phyloP scores from a whole-genome alignment of 2,797 vertebrate species.

The Momotus momota region DNA sequence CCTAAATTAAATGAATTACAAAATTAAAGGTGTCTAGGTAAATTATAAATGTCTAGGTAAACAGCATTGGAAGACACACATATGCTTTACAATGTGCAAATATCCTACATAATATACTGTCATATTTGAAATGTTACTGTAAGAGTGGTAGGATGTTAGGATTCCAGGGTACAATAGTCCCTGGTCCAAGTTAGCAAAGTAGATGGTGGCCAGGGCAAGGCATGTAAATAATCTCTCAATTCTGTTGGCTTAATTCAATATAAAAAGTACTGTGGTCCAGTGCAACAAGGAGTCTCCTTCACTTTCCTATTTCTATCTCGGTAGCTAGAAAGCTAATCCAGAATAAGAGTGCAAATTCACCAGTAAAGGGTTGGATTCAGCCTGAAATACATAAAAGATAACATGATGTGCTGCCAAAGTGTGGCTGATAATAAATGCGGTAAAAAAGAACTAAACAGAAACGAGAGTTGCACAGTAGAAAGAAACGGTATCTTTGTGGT shows the following conservation, averaged over 20 bases:
- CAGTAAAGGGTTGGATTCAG: not conserved
- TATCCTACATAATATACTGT: not conserved
- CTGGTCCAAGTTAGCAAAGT: not conserved
- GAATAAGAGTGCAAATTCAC: not conserved
- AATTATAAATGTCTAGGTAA: not conserved
- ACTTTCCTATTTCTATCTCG: not conserved
- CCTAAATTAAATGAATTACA: not conserved
- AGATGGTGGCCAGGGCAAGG: not conserved
- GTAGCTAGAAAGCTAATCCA: not conserved
- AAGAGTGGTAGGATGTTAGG: not conserved
- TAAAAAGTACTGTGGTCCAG: not conserved
- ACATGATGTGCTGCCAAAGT: not conserved
- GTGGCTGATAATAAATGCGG: not conserved
- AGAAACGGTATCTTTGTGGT: not conserved
- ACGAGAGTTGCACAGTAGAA: not conserved
- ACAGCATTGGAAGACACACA: not conserved
- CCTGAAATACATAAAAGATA: not conserved
- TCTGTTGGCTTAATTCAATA: not conserved
- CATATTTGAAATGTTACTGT: not conserved
- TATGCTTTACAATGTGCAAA: not conserved
- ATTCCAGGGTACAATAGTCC: not conserved
- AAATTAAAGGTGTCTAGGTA: not conserved
- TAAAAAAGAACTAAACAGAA: not conserved
- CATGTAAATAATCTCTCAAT: not conserved
- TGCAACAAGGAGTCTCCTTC: not conserved